Conservation (phyloP, 2,888 invertebrate genomes). For the Papilio protenor region DNA sequence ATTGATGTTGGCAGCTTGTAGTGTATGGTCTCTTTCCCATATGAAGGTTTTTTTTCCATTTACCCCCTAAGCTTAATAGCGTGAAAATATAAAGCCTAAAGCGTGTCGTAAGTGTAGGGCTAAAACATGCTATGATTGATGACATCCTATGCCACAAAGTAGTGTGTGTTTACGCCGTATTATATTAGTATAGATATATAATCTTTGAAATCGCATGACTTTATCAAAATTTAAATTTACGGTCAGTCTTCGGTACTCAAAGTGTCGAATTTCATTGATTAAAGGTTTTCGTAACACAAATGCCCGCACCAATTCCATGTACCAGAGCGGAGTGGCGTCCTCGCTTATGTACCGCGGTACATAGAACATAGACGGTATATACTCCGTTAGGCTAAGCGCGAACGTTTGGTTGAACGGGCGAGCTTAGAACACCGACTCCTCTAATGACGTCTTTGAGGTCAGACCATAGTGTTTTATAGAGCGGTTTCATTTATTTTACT, state of each 20-base stretch:
- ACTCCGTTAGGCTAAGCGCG: constrained; percentile 59
- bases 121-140: too few species aligned
- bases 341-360: constrained; percentile 39
- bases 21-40: too few species aligned
- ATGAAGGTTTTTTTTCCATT: too few species aligned
- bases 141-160: too few species aligned
- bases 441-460: constrained; percentile 68
- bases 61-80: too few species aligned
- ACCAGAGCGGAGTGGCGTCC: constrained; percentile 17
- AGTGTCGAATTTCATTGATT: constrained; percentile 40
- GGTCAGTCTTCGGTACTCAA: constrained; percentile 6
- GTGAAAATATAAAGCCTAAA: too few species aligned
- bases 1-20: too few species aligned
- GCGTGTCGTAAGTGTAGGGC: too few species aligned
- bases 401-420: constrained; percentile 66
- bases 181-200: too few species aligned
- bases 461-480: constrained; percentile 45
- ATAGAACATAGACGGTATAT: constrained; percentile 45
- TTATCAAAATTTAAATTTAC: background rate
- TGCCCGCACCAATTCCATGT: constrained; percentile 22
- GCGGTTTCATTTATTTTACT: constrained; percentile 42
- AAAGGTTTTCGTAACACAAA: constrained; percentile 37
- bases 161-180: too few species aligned
- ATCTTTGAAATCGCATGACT: too few species aligned
- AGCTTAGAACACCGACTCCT: constrained; percentile 73